Percentiles rank a stretch among this genome's conserved stretches.
These are phyloP conservation scores for Mesorhabditis spiculigera DNA, from an alignment of 2,888 invertebrate genomes.

Conservation along the genomic window DNA sequence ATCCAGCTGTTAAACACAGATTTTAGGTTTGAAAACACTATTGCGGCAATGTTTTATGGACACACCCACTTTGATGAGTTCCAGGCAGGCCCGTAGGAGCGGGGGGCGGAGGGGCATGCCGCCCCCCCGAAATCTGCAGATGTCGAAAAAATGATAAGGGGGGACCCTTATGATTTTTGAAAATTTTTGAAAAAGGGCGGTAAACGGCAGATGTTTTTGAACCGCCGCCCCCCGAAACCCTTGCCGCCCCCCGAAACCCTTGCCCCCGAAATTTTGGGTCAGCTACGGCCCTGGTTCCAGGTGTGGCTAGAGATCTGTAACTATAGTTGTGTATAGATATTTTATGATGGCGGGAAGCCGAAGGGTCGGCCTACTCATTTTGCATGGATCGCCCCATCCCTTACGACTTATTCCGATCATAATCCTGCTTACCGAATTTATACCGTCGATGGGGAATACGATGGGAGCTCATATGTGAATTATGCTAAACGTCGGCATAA, in stretches of 20 bases:
- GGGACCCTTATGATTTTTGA: too few relatives aligned
- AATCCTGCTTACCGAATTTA: conserved; percentile 92
- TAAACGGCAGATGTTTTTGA: too few relatives aligned
- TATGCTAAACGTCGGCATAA: too few relatives aligned
- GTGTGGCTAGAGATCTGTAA: background rate
- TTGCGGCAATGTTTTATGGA: conserved; percentile 78
- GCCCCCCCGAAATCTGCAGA: too few relatives aligned
- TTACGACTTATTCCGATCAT: conserved; percentile 72
- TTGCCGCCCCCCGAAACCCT: too few relatives aligned
- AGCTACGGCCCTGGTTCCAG: too few relatives aligned
- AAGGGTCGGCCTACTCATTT: conserved; percentile 34
- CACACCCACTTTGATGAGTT: conserved; percentile 92
- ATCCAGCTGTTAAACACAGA: background rate
- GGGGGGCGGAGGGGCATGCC: too few relatives aligned
- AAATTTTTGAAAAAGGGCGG: too few relatives aligned
- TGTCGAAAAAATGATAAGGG: too few relatives aligned
- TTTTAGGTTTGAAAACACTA: conserved; percentile 71
- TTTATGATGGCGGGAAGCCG: background rate
- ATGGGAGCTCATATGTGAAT: conserved; percentile 50
- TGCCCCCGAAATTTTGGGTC: too few relatives aligned
- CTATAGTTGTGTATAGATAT: background rate
- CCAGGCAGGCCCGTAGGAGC: too few relatives aligned
- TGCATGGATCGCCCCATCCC: conserved; percentile 72
- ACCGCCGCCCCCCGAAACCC: too few relatives aligned
- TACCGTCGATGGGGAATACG: conserved; percentile 80